Conservation (phyloP, 2,113 vertebrate species). For the Bubo scandiacus region DNA sequence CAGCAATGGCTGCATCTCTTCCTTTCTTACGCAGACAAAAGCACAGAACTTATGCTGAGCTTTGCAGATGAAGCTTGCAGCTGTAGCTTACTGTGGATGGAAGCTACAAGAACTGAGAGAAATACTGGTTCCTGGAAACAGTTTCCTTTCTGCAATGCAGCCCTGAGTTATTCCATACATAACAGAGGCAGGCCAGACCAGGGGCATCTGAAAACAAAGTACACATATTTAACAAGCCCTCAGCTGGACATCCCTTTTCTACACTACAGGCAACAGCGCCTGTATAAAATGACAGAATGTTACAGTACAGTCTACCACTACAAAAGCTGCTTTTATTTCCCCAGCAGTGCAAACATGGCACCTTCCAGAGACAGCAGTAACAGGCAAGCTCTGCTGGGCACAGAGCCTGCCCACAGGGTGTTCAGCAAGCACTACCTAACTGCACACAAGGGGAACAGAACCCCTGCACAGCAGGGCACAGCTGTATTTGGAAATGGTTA, state of each 20-base stretch:
- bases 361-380: background rate
- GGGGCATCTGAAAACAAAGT: background rate
- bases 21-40: background rate
- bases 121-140: background rate
- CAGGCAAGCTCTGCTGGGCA: background rate
- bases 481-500: background rate
- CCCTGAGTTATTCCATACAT: background rate
- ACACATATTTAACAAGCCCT: background rate
- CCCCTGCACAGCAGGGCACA: accelerated
- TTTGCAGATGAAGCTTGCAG: background rate
- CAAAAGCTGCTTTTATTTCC: background rate
- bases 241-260: background rate
- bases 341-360: accelerated
- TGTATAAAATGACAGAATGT: background rate
- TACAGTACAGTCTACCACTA: background rate
- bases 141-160: background rate
- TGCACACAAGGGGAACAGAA: background rate
- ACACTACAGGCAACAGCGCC: background rate
- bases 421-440: background rate
- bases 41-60: background rate
- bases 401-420: accelerated
- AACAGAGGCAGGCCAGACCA: background rate
- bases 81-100: background rate
- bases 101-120: background rate
- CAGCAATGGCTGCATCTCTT: background rate